A percentile compares a stretch with the other conserved stretches of the same genome.
phyloP scores from a whole-genome alignment of 2,888 invertebrate genomes.

The Micropterix aruncella region DNA sequence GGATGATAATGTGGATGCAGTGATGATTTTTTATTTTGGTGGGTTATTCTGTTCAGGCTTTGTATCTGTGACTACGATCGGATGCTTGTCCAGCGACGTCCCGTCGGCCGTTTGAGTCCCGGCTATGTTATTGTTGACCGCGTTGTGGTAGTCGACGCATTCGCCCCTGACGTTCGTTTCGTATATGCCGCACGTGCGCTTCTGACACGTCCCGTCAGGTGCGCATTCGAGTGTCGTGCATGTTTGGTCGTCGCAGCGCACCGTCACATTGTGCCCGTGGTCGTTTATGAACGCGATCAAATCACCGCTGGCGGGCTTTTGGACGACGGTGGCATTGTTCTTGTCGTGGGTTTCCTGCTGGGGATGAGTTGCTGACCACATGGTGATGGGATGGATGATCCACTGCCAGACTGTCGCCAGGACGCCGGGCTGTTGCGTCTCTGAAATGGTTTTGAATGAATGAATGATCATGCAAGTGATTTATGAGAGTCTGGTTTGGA shows the following conservation, averaged over 20 bases:
- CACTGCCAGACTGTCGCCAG: slow-evolving; percentile 31
- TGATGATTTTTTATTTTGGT: no score
- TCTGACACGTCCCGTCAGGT: slow-evolving; percentile 23
- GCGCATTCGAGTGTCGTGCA: slow-evolving; percentile 31
- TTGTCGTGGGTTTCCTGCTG: not conserved
- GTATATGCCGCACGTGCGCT: slow-evolving; percentile 31
- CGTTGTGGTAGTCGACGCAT: slow-evolving; percentile 24
- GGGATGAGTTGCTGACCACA: slow-evolving; percentile 18
- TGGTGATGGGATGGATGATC: slow-evolving; percentile 29
- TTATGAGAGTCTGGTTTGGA: no score
- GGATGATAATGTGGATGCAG: no score
- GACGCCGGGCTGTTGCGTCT: slow-evolving; percentile 18
- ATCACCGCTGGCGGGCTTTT: slow-evolving; percentile 13
- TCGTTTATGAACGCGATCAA: slow-evolving; percentile 17
- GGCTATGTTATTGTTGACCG: not conserved
- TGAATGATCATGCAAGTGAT: no score
- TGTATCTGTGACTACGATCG: not conserved
- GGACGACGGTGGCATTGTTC: slow-evolving; percentile 1
- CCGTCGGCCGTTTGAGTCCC: not conserved
- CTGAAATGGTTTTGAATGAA: not conserved
- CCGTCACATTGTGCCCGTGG: slow-evolving; percentile 24
- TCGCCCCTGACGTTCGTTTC: slow-evolving; percentile 31
- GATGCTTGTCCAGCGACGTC: not conserved
- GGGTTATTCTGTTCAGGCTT: no score
- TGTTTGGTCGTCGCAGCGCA: slow-evolving; percentile 34